Evolutionary conservation across 2,797 vertebrate genomes (phyloP), one percentile per base, ranked within the genome.

Genomic region (Enteromius viviparus): DNA sequence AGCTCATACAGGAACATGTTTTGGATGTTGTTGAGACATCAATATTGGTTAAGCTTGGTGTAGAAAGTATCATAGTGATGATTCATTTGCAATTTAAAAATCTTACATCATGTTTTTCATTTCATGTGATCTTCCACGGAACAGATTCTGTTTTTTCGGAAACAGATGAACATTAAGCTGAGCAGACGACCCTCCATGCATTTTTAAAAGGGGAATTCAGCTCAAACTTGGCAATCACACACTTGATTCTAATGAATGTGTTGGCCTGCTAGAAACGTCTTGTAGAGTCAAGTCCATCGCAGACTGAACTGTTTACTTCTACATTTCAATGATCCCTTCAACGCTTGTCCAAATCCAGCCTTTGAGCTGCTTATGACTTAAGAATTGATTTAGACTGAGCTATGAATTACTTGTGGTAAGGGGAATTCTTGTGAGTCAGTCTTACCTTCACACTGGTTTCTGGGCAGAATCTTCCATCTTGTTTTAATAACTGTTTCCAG

Each of bases 401-500:
- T 58, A 65, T 72, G 6, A 72, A 81, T 26, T 81, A 47, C 53
- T 81, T 47, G 5, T 51, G 29, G 32, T 49, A 32, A 66, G 45
- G 15, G 60, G 47, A 53, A 47, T 78, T 71, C 21, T 51, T 60
- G 66, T 40, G 78, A 74, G 65, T 71, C 5, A 55, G 55, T 62
- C 89, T 92, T 97, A 98, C 98, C 98, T 98, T 99, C 98, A 89
- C 98, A 99, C 68, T 99, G 98, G 95, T 97, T 97, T 94, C 98
- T 95, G 80, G 98, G 98, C 83, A 99, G 96, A 90, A 99, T 99
- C 96, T 99, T 99, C 98, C 98, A 99, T 94, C 98, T 96, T 91
- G 98, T 98, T 98, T 99, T 99, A 95, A 99, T 99, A 95, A 99
- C 98, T 80, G 97, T 99, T 97, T 99, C 98, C 96, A 99, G 96